Evolutionary conservation across 2,888 invertebrate genomes (phyloP).

Genomic region (Xanthorhoe designata): DNA sequence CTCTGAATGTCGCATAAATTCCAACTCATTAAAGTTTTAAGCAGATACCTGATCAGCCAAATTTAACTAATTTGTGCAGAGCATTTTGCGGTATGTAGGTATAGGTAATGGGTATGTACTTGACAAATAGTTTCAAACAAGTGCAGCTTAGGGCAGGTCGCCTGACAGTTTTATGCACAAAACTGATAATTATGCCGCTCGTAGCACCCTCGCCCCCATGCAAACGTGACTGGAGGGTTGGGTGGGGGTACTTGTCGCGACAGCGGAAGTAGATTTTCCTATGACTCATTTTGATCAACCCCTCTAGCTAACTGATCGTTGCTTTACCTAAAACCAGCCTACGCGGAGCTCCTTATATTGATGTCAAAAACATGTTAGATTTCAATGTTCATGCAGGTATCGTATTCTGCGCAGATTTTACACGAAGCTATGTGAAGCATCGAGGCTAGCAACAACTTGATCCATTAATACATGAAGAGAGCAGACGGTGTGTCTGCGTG

Average conservation of each 20-base stretch:
- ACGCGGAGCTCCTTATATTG: not conserved
- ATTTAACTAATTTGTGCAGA: too few species aligned
- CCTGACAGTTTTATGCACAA: constrained; percentile 4
- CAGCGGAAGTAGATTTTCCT: constrained; percentile 7
- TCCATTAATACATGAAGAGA: constrained; percentile 49
- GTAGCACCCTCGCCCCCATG: constrained; percentile 11
- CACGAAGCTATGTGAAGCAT: not conserved
- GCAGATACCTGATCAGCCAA: not conserved
- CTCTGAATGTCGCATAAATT: not conserved
- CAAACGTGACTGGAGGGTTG: not conserved
- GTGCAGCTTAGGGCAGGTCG: not conserved
- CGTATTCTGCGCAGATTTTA: not conserved
- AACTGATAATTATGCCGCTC: not conserved
- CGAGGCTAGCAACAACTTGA: constrained; percentile 46
- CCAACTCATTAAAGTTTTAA: not conserved
- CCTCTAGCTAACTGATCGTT: not conserved
- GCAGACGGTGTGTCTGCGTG: constrained; percentile 57
- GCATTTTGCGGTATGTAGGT: too few species aligned
- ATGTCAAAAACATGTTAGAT: not conserved
- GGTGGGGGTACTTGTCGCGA: not conserved
- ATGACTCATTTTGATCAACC: constrained; percentile 16
- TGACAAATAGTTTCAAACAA: not conserved
- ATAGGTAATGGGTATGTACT: not conserved
- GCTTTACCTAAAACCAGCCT: not conserved
- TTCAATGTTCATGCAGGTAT: not conserved